Base-by-base conservation (phyloP, 2,888 invertebrate genomes). In the Limenitis arthemis region DNA sequence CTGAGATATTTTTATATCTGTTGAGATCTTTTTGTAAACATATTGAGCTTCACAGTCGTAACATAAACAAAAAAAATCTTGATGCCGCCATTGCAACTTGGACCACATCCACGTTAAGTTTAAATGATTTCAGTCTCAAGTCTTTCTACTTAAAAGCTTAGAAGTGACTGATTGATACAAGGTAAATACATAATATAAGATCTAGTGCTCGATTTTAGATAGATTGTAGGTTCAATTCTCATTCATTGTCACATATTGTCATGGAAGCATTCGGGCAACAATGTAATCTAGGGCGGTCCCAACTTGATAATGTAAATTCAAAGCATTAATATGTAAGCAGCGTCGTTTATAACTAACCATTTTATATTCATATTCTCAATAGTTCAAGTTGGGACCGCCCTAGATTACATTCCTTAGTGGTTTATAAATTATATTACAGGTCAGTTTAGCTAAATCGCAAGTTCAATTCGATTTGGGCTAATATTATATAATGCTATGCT, bases 1-100 rank as follows among this genome's bases (percentile, higher is more conserved):
- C 78, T 79, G 77, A 81, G 80, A 83, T 85, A 85, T 86, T 83
- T 85, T 81, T 84, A 83, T 83, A 81, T 78, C 76, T 72, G 70
- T 73, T 20, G 70, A 72, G 76, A 72, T 78, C 75, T 83, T 78
- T 68, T 77, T 69, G 72, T 83, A 83, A 85, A 82, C 81, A 81
- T 68, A 63, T 57, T 62, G 67, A 69, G 68, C 74, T 72, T 65
- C 74, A 76, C 74, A 75, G 79, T 77, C 75, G 73, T 69, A 78
- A 70, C 70, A 75, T 83, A 83, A 82, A 82, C 78, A 84, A 79
- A 79, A 73, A n/a, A 72, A 54, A 42, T 58, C 60, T 46, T 48
- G 42, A 37, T 33, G 43, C 55, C 40, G 39, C 44, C 46, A 20
- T 20, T 20, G 20, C 20, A 20, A 20, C 20, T 20, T 20, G 20